Evolutionary conservation across 1,140 invertebrate genomes (phyloP), one percentile per base, ranked within the genome.

Genomic region (Lordiphosa collinella): DNA sequence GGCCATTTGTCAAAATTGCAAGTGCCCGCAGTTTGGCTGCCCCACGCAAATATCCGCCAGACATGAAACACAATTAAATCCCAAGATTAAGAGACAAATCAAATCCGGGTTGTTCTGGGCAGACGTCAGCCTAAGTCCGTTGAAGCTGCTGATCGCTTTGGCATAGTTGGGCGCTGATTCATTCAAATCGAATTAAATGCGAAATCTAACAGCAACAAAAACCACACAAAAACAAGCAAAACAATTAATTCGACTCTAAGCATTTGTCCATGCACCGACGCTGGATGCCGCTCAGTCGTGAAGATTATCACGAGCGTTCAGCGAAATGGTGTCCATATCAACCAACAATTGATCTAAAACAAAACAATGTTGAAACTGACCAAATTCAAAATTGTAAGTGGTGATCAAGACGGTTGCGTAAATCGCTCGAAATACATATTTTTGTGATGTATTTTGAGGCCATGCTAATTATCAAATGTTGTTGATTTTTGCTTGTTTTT

Each of bases 91-190:
- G 31, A n/a, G 3, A 10, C 14, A 12, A 48, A 35, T 40, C 49
- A 64, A 72, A 69, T 72, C 69, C 69, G 69, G 69, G 65, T 64
- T 37, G 13, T 55, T 55, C 22, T 55, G 35, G 16, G 7, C 10
- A 38, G 10, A 41, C 38, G 51, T 53, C 51, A 16, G 18, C 18
- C 13, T 11, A 22, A 50, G 36, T 50, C 29, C 3, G 13, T 47
- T 16, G 10, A 25, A 37, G 14, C 14, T 49, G 47, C 5, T 43
- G 22, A n/a, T 29, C 40, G 40, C 2, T n/a, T 49, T 25, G 32
- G n/a, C 34, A 50, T 50, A 50, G 9, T 11, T 37, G 14, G 2
- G 11, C 9, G 34, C 34, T 50, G 48, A 37, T 50, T 50, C 48
- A 50, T 22, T 29, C 25, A 29, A 29, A 5, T 29, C 7, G 25